Base-by-base conservation (phyloP, 2,113 vertebrate genomes). In the Abramis brama region DNA sequence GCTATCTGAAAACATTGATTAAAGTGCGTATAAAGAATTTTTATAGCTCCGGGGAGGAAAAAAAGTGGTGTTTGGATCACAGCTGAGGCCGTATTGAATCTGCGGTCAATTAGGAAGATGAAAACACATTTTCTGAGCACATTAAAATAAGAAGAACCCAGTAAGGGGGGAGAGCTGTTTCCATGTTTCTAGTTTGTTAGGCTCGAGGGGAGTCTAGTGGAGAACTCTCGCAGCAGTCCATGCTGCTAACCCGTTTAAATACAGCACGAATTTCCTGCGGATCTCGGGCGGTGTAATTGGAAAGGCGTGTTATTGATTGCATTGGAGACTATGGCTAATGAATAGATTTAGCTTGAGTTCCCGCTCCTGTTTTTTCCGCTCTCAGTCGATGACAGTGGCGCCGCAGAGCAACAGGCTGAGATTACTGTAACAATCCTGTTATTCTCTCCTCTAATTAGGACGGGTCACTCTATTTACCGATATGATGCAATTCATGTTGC, bases 251-350 rank as follows among this genome's bases (percentile, higher is more conserved):
- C 71, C 60, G 71, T 86, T 91, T 87, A 89, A 83, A 84, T 87
- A 87, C 79, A 85, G 79, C n/a, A 60, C 25, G 55, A 84, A 82
- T 89, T 88, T 90, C 88, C 87, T 86, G 47, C 43, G 79, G 87
- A 77, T 84, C 75, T 81, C 27, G 64, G 43, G 33, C 80, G 43
- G 83, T 83, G 78, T 88, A 87, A 85, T 86, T 90, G 87, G 84
- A 87, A 91, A 88, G 84, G 84, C 84, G 75, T 81, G 71, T 60
- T 90, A 91, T 91, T 88, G 89, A 91, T 91, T 87, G 84, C 66
- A 86, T 88, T 83, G 77, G 75, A 73, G 88, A 80, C 86, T 47
- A 25, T 70, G 90, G 79, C 82, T 89, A 91, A 91, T 90, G 88
- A 88, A 89, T 83, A 74, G 82, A 75, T 78, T 74, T 85, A 70